phyloP scores from a whole-genome alignment of 2,797 vertebrate genomes.

The Takifugu rubripes region DNA sequence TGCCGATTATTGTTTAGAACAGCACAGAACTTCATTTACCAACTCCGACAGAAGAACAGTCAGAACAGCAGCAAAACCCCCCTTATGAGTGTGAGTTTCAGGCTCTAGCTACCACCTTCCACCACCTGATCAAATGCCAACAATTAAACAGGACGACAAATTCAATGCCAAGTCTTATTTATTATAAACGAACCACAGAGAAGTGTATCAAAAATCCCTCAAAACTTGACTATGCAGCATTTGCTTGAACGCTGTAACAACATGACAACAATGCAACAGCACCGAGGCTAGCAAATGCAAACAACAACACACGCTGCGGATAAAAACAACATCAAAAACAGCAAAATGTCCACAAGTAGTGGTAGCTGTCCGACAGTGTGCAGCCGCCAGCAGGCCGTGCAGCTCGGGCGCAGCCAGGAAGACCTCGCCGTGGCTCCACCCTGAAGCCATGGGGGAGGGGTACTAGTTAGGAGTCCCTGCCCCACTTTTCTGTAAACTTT shows the following conservation, averaged over 20 bases:
- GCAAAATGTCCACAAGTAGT: neutral
- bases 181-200: too few species aligned
- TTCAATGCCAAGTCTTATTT: too few species aligned
- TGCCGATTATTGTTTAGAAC: too few species aligned
- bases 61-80: too few species aligned
- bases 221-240: neutral
- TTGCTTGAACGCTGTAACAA: neutral
- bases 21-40: too few species aligned
- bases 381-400: slow-evolving; percentile 13
- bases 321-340: neutral
- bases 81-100: too few species aligned
- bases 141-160: too few species aligned
- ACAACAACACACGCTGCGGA: neutral
- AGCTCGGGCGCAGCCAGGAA: slow-evolving; percentile 31
- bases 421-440: slow-evolving; percentile 56
- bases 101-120: too few species aligned
- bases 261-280: too few species aligned
- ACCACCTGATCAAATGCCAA: too few species aligned
- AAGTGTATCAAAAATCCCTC: too few species aligned
- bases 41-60: too few species aligned
- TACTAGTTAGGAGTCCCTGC: slow-evolving; percentile 60
- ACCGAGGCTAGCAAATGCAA: neutral
- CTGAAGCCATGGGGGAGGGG: slow-evolving; percentile 62
- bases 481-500: slow-evolving; percentile 78
- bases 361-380: neutral